phyloP scores from a whole-genome alignment of 2,113 vertebrate genomes.

The Isurus oxyrinchus region DNA sequence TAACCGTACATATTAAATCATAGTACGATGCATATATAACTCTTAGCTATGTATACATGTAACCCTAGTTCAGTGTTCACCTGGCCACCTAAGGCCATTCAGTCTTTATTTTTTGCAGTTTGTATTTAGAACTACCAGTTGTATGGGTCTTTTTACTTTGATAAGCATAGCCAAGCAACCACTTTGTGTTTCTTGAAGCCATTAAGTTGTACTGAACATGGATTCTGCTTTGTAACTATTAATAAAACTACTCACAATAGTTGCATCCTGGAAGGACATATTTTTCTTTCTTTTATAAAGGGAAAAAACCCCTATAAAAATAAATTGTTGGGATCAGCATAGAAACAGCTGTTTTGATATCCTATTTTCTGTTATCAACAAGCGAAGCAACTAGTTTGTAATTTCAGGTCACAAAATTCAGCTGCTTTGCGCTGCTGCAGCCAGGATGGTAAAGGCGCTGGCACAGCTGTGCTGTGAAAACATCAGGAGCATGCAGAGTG shows the following conservation, averaged over 20 bases:
- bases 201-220: neutral
- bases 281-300: neutral
- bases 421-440: neutral
- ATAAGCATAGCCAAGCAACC: neutral
- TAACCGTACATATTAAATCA: neutral
- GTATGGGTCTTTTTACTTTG: neutral
- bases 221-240: neutral
- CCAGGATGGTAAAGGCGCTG: neutral
- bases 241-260: neutral
- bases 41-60: neutral
- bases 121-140: neutral
- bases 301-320: neutral
- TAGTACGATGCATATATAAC: neutral
- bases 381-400: neutral
- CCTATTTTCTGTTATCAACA: neutral
- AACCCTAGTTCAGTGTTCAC: neutral
- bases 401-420: neutral
- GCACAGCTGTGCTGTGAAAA: neutral
- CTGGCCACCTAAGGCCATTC: neutral
- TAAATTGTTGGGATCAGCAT: neutral
- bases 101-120: neutral
- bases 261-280: neutral
- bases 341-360: neutral
- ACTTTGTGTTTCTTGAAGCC: neutral
- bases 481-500: neutral